A percentile compares a stretch with the other conserved stretches of the same genome.
phyloP scores from a whole-genome alignment of 37 sponge, comb jelly and placozoan species.

The Oopsacas minuta region DNA sequence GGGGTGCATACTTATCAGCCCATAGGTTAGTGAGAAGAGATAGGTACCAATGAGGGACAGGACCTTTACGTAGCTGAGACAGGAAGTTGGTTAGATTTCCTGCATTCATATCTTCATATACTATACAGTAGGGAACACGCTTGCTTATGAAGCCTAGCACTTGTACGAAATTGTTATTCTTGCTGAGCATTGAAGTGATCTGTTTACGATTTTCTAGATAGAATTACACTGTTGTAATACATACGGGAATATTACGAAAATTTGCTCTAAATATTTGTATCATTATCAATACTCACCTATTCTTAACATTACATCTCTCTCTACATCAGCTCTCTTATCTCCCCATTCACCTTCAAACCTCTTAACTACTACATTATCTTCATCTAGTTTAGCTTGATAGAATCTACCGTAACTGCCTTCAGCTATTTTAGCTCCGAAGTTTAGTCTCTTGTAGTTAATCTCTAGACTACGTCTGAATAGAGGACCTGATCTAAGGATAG shows the following conservation, averaged over 20 bases:
- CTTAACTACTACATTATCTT: background rate
- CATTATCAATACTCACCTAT: background rate
- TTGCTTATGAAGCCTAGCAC: background rate
- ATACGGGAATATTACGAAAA: background rate
- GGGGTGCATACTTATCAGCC: background rate
- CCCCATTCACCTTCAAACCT: background rate
- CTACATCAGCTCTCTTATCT: background rate
- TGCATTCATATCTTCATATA: background rate
- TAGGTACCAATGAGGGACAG: background rate
- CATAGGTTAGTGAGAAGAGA: background rate
- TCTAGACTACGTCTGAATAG: background rate
- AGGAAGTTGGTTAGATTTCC: background rate
- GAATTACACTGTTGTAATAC: background rate
- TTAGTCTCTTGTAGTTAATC: background rate
- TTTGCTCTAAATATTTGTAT: background rate
- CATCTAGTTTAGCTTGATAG: background rate
- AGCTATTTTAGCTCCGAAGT: background rate
- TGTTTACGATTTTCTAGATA: background rate
- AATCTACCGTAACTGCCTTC: background rate
- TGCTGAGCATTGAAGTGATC: background rate
- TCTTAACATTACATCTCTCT: background rate
- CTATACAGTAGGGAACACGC: background rate
- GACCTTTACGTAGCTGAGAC: background rate
- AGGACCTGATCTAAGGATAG: background rate
- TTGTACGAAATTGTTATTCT: background rate